Base-by-base conservation (phyloP, 2,797 vertebrate species). In the Bovichtus variegatus region DNA sequence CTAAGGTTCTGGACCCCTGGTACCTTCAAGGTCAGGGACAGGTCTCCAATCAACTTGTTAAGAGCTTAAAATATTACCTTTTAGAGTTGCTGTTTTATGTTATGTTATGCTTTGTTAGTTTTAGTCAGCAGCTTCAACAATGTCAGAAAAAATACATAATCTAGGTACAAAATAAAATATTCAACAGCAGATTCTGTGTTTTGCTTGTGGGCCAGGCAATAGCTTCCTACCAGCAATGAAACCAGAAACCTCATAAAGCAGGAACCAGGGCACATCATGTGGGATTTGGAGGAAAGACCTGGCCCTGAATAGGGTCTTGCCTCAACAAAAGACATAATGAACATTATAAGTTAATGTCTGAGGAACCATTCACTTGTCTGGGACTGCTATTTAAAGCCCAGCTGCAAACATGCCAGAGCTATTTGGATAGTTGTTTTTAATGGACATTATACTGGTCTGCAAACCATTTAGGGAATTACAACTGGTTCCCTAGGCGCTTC, bases 21-120 rank as follows among this genome's bases (percentile, higher is more conserved):
- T 60, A 54, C 15, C n/a, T 0, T 36, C 15, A 59, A 19, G 3
- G 46, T 19, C 41, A 69, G 19, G 50, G 23, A 61, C 15, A 41
- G 6, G 71, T 9, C 41, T 47, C 64, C 7, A 11, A 62, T 62
- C 6, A 31, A 21, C 53, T 18, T 66, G 5, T 16, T 18, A 38
- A 64, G 27, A 40, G 16, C 29, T 29, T 55, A 7, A 6, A 5
- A 49, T 57, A 29, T 21, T 44, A 31, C 10, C 49, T 29, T 12
- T 29, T 44, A n/a, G 5, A 68, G 27, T 21, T 13, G 8, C n/a
- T 16, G 3, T 38, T 58, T 58, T 16, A 38, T 36, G 5, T n/a
- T n/a, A n/a, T n/a, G n/a, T n/a, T n/a, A n/a, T n/a, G 13, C 27
- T 62, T 71, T 60, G n/a, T 62, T 61, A 23, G n/a, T 43, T 31